Evolutionary conservation across 2,113 vertebrate genomes (phyloP), one percentile per base, ranked within the genome.

Genomic region (Ia io): DNA sequence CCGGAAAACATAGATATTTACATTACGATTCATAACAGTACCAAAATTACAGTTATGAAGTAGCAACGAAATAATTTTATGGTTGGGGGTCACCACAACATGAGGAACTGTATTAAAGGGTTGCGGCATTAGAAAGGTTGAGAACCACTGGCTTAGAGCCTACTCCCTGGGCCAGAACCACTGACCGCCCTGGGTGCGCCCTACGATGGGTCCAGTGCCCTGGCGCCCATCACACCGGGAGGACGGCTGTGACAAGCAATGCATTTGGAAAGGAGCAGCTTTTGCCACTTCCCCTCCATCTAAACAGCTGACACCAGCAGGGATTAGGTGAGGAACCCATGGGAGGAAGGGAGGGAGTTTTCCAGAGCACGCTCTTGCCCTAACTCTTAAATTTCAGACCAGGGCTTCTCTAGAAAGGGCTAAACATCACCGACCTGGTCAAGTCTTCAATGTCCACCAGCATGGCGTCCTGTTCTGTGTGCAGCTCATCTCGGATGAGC

Each of bases 401-500:
- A 37, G 44, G 18, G 30, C 32, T 51, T 77, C 49, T 67, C 17
- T 18, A 32, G 44, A 9, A 77, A 74, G 44, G 5, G 35, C 1
- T 47, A 51, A 44, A 6, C 18, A 0, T 78, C 83, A 93, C 61
- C 97, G 85, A 99, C 99, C 99, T 99, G 98, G 99, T 99, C 97
- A 99, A 98, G 89, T 99, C 99, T 97, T 99, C 99, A 4, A 99
- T 99, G 98, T 99, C 99, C 96, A 99, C 99, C 98, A 99, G 98
- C 99, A 99, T 99, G 96, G 99, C 99, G 0, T 99, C 99, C 95
- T 99, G 99, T 97, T 99, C 99, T 70, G 99, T 99, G 98, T 99
- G 99, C 91, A 99, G 98, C 96, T 99, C 99, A 37, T 99, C 99
- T 93, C 99, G 98, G 89, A 99, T 99, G 95, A 99, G 99, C 80